Evolutionary conservation across 1,140 invertebrate species (phyloP).

Genomic region (Drosophila nannoptera): DNA sequence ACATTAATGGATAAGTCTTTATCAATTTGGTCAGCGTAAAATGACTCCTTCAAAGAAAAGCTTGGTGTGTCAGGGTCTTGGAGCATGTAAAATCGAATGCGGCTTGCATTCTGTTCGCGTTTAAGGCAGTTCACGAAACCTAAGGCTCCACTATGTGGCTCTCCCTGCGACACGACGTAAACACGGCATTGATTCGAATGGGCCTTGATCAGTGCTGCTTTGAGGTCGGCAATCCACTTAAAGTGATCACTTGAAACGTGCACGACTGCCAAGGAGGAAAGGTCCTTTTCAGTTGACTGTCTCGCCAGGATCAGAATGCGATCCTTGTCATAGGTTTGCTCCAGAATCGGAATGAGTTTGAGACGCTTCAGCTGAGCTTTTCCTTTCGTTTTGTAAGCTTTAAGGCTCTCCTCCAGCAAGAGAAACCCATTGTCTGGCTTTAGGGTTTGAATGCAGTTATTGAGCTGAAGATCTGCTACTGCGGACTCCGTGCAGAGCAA

Average conservation of each 20-base stretch:
- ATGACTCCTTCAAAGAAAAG: constrained; percentile 81
- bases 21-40: constrained; percentile 83
- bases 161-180: constrained; percentile 84
- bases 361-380: constrained; percentile 75
- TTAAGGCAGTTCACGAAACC: constrained; percentile 94
- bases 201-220: constrained; percentile 82
- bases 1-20: constrained; percentile 92
- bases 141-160: constrained; percentile 86
- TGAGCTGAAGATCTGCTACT: constrained; percentile 71
- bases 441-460: constrained; percentile 82
- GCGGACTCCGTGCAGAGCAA: constrained; percentile 78
- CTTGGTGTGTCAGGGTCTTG: constrained; percentile 81
- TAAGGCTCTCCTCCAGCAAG: constrained; percentile 85
- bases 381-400: constrained; percentile 79
- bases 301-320: constrained; percentile 83
- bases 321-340: constrained; percentile 80
- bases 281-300: constrained; percentile 68
- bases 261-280: constrained; percentile 26
- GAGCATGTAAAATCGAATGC: constrained; percentile 85
- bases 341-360: constrained; percentile 79
- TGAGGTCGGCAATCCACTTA: constrained; percentile 90
- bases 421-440: constrained; percentile 85
- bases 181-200: constrained; percentile 82
- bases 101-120: constrained; percentile 86
- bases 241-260: constrained; percentile 84